Evolutionary conservation across 1,140 invertebrate genomes (phyloP).

Genomic region (Caenorhabditis remanei): DNA sequence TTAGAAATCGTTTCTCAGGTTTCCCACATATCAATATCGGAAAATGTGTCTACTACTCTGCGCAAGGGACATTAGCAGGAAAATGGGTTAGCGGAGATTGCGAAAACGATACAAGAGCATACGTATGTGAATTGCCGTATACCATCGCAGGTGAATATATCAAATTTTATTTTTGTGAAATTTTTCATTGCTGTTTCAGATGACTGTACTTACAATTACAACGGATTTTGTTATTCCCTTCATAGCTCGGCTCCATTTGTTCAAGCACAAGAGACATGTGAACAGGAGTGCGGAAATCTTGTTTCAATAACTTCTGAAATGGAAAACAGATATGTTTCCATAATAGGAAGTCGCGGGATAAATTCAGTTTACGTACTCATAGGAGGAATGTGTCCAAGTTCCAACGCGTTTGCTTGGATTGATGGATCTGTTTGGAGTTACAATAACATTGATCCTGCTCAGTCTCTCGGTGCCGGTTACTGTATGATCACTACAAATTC

Average conservation of each 20-base stretch:
- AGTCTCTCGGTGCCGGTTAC: neutral
- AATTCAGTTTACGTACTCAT: neutral
- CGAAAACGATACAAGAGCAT: neutral
- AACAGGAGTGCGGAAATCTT: neutral
- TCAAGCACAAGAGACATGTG: neutral
- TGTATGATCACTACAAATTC: neutral
- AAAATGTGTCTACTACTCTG: neutral
- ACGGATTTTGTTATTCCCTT: neutral
- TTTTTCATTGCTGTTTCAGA: neutral
- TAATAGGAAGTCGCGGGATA: neutral
- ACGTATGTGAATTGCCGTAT: neutral
- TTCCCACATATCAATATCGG: neutral
- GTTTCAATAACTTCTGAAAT: neutral
- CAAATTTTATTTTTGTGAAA: neutral
- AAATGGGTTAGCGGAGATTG: neutral
- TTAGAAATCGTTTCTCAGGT: neutral
- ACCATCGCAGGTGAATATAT: neutral
- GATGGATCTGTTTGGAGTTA: neutral
- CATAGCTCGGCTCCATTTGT: neutral
- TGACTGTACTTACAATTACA: neutral
- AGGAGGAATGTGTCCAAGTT: neutral
- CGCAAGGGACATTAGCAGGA: neutral
- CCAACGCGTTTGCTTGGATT: neutral
- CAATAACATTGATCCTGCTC: neutral
- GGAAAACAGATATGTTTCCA: neutral